These are phyloP conservation scores for Sylvicola cinctus DNA, from an alignment of 2,888 invertebrate species.

Conservation along the genomic window DNA sequence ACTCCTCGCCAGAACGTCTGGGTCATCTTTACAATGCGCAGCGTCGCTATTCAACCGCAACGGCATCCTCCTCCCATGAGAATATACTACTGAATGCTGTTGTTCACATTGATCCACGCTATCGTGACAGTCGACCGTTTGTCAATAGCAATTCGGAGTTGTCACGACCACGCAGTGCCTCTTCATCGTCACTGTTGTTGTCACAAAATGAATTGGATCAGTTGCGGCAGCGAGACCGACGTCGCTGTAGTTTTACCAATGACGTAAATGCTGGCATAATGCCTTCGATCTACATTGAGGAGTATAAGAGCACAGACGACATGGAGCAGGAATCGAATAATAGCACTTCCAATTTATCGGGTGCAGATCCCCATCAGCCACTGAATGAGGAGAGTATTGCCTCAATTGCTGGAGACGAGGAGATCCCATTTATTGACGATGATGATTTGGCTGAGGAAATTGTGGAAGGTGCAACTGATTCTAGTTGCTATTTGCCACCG, in stretches of 20 bases:
- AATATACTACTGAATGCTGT: constrained; percentile 16
- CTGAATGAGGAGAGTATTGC: constrained; percentile 23
- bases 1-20: constrained; percentile 3
- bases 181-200: constrained; percentile 6
- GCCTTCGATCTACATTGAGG: constrained; percentile 24
- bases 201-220: too few species aligned
- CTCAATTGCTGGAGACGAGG: constrained; percentile 19
- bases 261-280: constrained; percentile 5
- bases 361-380: constrained; percentile 21
- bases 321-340: constrained; percentile 16
- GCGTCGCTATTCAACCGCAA: background rate
- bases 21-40: background rate
- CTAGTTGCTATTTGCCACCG: constrained; percentile 5
- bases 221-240: too few species aligned
- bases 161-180: constrained; percentile 17
- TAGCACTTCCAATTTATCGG: constrained; percentile 12
- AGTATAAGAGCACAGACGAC: constrained; percentile 14
- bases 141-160: constrained; percentile 17
- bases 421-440: constrained; percentile 27
- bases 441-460: constrained; percentile 11
- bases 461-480: constrained; percentile 4
- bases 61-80: constrained; percentile 13
- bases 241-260: too few species aligned
- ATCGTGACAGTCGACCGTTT: constrained; percentile 23
- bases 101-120: constrained; percentile 23